phyloP scores from a whole-genome alignment of 1,140 invertebrate genomes.

The Drosophila kohkoa region DNA sequence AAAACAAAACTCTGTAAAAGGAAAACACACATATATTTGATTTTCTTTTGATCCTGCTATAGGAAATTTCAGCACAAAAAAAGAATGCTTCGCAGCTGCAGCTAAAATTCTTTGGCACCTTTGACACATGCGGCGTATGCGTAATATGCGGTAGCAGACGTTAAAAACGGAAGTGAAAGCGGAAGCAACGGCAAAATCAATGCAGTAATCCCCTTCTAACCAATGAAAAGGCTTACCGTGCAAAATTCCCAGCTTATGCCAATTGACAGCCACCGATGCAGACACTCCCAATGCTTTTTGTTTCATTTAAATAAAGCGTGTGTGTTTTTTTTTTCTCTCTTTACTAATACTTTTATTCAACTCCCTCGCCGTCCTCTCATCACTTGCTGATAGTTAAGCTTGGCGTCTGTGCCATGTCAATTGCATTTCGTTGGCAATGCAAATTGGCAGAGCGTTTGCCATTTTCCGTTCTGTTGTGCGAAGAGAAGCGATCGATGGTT shows the following conservation, averaged over 20 bases:
- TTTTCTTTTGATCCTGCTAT: not conserved
- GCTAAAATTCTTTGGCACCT: constrained; percentile 52
- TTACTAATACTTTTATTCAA: constrained; percentile 52
- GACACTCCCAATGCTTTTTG: constrained; percentile 55
- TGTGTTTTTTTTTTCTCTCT: constrained; percentile 18
- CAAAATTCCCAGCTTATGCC: constrained; percentile 67
- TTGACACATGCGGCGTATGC: constrained; percentile 43
- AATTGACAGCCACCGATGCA: constrained; percentile 65
- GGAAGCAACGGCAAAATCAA: constrained; percentile 56
- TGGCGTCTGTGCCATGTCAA: constrained; percentile 60
- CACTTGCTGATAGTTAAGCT: constrained; percentile 52
- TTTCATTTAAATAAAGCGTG: constrained; percentile 52
- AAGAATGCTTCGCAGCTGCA: constrained; percentile 28
- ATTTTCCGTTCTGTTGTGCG: constrained; percentile 26
- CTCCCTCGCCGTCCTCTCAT: too few species aligned
- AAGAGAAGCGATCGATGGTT: constrained; percentile 32
- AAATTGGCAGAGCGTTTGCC: constrained; percentile 58
- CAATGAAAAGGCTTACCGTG: constrained; percentile 67
- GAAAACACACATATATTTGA: too few species aligned
- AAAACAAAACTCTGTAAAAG: constrained; percentile 53
- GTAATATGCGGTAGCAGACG: constrained; percentile 41
- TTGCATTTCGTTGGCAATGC: constrained; percentile 70
- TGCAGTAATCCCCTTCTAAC: constrained; percentile 58
- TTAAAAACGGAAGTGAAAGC: not conserved
- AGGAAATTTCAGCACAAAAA: not conserved